phyloP scores from a whole-genome alignment of 2,888 invertebrate genomes.

The Drepanosiphum platanoidis region DNA sequence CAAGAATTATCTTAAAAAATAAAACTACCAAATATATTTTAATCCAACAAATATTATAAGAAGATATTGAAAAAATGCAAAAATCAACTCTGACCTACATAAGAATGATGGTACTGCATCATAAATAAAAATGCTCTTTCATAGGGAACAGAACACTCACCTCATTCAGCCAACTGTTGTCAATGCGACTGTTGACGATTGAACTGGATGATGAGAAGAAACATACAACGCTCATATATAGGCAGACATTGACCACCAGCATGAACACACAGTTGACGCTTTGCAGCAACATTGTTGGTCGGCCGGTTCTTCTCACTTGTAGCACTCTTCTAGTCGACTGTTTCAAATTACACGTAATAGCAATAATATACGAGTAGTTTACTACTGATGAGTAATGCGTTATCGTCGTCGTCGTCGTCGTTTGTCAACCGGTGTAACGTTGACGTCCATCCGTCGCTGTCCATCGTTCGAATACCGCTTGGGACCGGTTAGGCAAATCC shows the following conservation, averaged over 20 bases:
- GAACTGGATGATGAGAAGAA: conserved; percentile 51
- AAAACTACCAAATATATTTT: background rate
- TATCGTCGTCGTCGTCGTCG: background rate
- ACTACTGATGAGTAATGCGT: background rate
- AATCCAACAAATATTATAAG: background rate
- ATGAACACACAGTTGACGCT: conserved; percentile 28
- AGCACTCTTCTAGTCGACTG: no score
- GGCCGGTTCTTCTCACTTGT: background rate
- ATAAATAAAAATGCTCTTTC: background rate
- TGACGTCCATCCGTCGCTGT: background rate
- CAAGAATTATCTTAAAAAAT: background rate
- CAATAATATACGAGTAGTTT: background rate
- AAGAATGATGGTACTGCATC: background rate
- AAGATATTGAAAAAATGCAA: background rate
- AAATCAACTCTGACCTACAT: conserved; percentile 16
- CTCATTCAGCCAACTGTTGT: conserved; percentile 52
- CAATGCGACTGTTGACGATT: conserved; percentile 10
- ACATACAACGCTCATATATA: conserved; percentile 49
- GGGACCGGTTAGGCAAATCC: background rate
- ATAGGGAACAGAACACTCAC: background rate
- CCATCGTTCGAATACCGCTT: background rate
- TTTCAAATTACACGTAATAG: background rate
- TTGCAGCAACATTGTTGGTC: background rate
- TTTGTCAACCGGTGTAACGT: background rate
- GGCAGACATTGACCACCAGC: conserved; percentile 40